Evolutionary conservation across 2,113 vertebrate genomes (phyloP).

Genomic region (Caloenas nicobarica): DNA sequence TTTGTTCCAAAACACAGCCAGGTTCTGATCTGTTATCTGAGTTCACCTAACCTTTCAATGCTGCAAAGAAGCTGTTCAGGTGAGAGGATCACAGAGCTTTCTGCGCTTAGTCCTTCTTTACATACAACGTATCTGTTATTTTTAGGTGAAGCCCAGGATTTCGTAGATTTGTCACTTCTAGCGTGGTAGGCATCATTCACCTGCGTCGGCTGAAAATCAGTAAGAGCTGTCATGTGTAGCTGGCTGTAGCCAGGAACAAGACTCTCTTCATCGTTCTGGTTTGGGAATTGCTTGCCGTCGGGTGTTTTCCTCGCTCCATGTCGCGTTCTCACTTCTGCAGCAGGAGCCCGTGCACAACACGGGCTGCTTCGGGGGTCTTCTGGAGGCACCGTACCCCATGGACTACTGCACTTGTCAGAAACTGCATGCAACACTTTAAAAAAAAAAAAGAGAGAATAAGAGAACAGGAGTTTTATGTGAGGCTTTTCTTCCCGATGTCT

Average conservation of each 20-base stretch:
- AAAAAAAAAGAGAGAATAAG: neutral
- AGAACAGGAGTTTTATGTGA: neutral
- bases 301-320: neutral
- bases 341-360: neutral
- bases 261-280: neutral
- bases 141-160: neutral
- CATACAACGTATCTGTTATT: neutral
- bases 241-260: neutral
- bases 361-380: neutral
- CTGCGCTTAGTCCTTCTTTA: neutral
- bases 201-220: neutral
- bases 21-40: neutral
- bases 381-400: neutral
- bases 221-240: neutral
- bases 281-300: neutral
- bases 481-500: neutral
- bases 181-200: accelerated
- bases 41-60: neutral
- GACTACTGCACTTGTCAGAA: neutral
- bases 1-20: neutral
- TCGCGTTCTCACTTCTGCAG: neutral
- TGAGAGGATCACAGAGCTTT: neutral
- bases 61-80: neutral
- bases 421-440: neutral
- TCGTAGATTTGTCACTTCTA: neutral